A percentile compares a stretch with the other conserved stretches of the same genome.
These are phyloP conservation scores for Podarcis cretensis DNA, from an alignment of 2,113 vertebrate genomes.

Conservation along the genomic window DNA sequence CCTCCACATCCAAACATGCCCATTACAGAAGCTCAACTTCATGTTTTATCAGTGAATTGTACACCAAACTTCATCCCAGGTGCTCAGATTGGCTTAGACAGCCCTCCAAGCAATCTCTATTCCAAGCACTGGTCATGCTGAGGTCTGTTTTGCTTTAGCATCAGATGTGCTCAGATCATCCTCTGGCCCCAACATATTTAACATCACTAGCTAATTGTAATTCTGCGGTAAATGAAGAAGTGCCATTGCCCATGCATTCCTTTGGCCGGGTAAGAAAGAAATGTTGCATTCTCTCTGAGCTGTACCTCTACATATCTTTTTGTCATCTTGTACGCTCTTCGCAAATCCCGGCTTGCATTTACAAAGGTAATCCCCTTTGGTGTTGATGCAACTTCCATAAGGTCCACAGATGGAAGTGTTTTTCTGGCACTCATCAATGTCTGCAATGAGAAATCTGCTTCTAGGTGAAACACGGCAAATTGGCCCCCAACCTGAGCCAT, in stretches of 20 bases:
- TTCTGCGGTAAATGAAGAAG: neutral
- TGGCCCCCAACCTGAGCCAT: neutral
- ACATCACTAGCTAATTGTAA: neutral
- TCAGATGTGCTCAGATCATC: neutral
- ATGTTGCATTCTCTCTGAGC: neutral
- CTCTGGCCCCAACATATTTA: neutral
- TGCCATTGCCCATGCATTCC: neutral
- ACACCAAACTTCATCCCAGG: neutral
- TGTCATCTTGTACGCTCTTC: conserved; percentile 17
- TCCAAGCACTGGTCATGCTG: neutral
- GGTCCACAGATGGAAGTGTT: conserved; percentile 23
- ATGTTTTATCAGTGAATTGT: neutral
- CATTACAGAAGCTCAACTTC: neutral
- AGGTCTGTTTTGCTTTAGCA: neutral
- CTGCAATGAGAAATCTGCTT: conserved; percentile 17
- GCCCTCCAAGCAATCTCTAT: neutral
- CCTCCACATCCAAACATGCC: neutral
- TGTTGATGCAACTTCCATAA: conserved; percentile 22
- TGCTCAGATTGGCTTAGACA: neutral
- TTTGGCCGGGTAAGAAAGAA: neutral
- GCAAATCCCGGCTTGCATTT: conserved; percentile 27
- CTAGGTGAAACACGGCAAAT: neutral
- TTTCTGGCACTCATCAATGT: conserved; percentile 29
- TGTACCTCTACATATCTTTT: conserved; percentile 33
- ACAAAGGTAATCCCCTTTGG: conserved; percentile 1